Conservation (phyloP, 2,888 invertebrate genomes). For the Morpho deidamia region DNA sequence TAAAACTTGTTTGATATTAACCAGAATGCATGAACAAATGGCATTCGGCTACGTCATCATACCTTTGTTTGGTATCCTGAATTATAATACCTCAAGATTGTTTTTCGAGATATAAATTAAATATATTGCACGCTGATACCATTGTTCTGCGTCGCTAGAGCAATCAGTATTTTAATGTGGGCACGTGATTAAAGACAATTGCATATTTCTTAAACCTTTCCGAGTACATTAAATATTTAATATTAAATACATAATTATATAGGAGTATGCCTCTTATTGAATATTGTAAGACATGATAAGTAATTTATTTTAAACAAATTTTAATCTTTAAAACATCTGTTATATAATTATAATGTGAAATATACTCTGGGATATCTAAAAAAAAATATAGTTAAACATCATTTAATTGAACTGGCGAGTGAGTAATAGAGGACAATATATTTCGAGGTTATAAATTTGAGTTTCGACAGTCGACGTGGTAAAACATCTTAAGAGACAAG, state of each 20-base stretch:
- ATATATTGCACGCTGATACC: background rate
- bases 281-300: too few relatives aligned
- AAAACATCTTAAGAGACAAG: slow-evolving; percentile 1
- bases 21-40: slow-evolving; percentile 25
- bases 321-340: too few relatives aligned
- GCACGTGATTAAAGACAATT: background rate
- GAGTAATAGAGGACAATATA: slow-evolving; percentile 44
- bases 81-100: slow-evolving; percentile 17
- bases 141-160: background rate
- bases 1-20: slow-evolving; percentile 30
- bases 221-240: too few relatives aligned
- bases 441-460: slow-evolving; percentile 11
- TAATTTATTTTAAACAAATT: too few relatives aligned
- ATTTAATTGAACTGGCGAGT: too few relatives aligned
- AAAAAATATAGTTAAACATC: too few relatives aligned
- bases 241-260: too few relatives aligned
- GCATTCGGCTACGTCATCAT: slow-evolving; percentile 16
- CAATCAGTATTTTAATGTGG: background rate
- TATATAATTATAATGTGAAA: too few relatives aligned
- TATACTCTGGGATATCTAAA: too few relatives aligned
- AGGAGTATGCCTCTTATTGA: too few relatives aligned
- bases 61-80: slow-evolving; percentile 21
- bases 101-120: slow-evolving; percentile 5
- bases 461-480: slow-evolving; percentile 11
- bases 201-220: too few relatives aligned